Percentiles rank a stretch among this genome's conserved stretches.
Conservation (phyloP, 2,888 invertebrate species). For the Scaptomyza flava region DNA sequence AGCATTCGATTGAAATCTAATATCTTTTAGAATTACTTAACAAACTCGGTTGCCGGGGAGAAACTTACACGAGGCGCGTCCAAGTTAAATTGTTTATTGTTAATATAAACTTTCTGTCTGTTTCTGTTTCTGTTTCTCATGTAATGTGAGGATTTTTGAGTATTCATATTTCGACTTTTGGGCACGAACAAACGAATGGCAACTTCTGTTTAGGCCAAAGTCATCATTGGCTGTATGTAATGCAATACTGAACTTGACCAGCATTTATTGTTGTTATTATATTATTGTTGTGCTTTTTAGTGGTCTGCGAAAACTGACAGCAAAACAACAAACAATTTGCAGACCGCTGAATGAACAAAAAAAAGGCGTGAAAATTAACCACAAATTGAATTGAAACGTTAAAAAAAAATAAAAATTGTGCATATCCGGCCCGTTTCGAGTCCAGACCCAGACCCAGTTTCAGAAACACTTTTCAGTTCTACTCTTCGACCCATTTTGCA, state of each 20-base stretch:
- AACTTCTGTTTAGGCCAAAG: conserved; percentile 48
- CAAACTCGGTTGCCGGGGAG: conserved; percentile 35
- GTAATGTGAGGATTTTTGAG: conserved; percentile 49
- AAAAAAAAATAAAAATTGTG: conserved; percentile 1
- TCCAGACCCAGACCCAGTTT: conserved; percentile 2
- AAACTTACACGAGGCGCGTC: conserved; percentile 38
- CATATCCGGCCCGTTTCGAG: conserved; percentile 10
- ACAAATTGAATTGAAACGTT: conserved; percentile 13
- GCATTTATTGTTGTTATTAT: conserved; percentile 17
- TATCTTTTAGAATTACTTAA: conserved; percentile 34
- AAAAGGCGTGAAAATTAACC: conserved; percentile 55
- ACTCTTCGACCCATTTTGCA: neutral
- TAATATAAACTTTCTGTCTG: neutral
- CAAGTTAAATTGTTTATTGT: conserved; percentile 47
- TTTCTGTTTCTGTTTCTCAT: neutral
- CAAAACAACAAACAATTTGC: conserved; percentile 71
- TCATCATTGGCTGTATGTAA: conserved; percentile 46
- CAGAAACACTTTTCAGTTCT: neutral
- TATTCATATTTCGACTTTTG: conserved; percentile 14
- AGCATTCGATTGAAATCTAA: conserved; percentile 53
- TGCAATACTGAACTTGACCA: conserved; percentile 41
- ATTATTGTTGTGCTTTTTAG: conserved; percentile 23
- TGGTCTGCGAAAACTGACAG: conserved; percentile 55
- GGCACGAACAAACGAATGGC: conserved; percentile 43
- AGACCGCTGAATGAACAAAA: conserved; percentile 21